phyloP scores from a whole-genome alignment of 2,113 vertebrate species.

The Eublepharis macularius region DNA sequence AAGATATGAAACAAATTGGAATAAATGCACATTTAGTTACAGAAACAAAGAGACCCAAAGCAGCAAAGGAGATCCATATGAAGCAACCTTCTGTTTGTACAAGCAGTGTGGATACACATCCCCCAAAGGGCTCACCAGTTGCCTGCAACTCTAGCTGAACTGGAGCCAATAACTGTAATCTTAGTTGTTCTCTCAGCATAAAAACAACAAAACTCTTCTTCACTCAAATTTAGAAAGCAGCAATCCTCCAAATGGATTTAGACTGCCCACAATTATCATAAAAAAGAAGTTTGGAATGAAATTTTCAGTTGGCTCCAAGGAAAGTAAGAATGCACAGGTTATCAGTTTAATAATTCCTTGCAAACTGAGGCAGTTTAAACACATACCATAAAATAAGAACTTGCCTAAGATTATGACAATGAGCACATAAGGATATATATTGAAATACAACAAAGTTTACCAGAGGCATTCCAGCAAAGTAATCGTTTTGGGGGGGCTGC shows the following conservation, averaged over 20 bases:
- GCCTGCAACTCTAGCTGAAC: neutral
- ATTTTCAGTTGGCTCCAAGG: neutral
- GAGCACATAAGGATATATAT: neutral
- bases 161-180: neutral
- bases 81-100: neutral
- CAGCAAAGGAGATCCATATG: neutral
- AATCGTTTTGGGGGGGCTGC: accelerated
- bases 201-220: neutral
- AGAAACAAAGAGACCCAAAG: neutral
- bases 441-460: accelerated
- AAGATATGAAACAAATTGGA: neutral
- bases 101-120: neutral
- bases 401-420: neutral
- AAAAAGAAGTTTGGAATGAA: neutral
- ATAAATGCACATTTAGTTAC: neutral
- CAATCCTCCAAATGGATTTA: neutral
- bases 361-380: neutral
- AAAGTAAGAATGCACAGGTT: neutral
- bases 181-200: neutral
- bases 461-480: neutral
- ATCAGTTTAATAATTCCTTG: neutral
- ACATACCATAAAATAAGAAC: neutral
- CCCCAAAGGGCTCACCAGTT: neutral
- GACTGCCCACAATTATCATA: neutral
- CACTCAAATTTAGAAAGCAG: neutral